Conservation (phyloP, 2,113 vertebrate species). For the Phalacrocorax pelagicus region DNA sequence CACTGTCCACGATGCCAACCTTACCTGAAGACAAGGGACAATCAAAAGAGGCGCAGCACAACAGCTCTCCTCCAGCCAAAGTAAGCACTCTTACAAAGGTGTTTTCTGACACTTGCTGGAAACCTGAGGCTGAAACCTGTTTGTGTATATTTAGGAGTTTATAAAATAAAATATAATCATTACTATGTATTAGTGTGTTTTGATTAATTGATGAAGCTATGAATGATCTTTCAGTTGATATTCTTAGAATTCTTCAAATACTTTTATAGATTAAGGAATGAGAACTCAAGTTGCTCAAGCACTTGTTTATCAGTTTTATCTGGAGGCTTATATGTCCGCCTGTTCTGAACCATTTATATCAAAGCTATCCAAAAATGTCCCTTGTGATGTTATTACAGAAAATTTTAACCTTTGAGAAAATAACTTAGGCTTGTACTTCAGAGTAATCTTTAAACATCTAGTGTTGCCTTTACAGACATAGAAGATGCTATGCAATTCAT, state of each 20-base stretch:
- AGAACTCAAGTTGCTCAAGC: not conserved
- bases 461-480: not conserved
- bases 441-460: not conserved
- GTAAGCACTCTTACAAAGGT: conserved; percentile 65
- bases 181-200: not conserved
- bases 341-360: not conserved
- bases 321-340: not conserved
- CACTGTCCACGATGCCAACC: conserved; percentile 85
- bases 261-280: not conserved
- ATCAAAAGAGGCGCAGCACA: conserved; percentile 81
- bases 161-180: not conserved
- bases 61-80: conserved; percentile 74
- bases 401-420: not conserved
- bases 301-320: not conserved
- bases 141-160: not conserved
- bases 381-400: not conserved
- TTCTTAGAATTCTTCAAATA: not conserved
- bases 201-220: not conserved
- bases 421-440: not conserved
- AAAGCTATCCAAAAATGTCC: not conserved
- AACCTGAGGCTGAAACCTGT: not conserved
- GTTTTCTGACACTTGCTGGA: conserved; percentile 3
- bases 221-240: not conserved
- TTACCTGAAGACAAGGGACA: conserved; percentile 91
- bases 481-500: not conserved